Conservation (phyloP, 2,888 invertebrate genomes). For the Eupsilia transversa region DNA sequence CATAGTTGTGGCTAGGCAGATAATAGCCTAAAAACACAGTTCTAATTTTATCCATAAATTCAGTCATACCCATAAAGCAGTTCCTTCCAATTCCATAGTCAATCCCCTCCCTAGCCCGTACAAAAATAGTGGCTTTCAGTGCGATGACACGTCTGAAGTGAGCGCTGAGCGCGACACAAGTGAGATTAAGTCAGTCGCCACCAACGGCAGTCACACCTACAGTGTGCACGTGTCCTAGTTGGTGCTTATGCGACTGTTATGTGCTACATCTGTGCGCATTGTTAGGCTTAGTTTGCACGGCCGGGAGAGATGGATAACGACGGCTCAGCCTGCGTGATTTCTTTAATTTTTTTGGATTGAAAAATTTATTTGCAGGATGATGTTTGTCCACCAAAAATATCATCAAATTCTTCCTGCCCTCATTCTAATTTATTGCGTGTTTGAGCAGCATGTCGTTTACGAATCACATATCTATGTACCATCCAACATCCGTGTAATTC, state of each 20-base stretch:
- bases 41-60: neutral
- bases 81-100: neutral
- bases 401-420: neutral
- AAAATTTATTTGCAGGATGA: neutral
- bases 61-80: neutral
- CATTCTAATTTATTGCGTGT: neutral
- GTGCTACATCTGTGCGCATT: slow-evolving; percentile 51
- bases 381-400: neutral
- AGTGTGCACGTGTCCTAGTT: slow-evolving; percentile 54
- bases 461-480: too few species aligned
- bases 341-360: neutral
- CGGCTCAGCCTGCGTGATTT: neutral
- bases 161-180: slow-evolving; percentile 75
- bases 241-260: slow-evolving; percentile 34
- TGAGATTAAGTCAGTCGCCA: slow-evolving; percentile 78
- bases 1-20: neutral
- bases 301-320: neutral
- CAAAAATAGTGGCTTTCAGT: slow-evolving; percentile 86
- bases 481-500: too few species aligned
- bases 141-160: slow-evolving; percentile 85
- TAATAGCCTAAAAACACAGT: neutral
- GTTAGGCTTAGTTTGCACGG: slow-evolving; percentile 33
- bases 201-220: slow-evolving; percentile 65
- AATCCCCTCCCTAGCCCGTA: slow-evolving; percentile 63
- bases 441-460: too few species aligned